These are phyloP conservation scores for Lineus longissimus DNA, from an alignment of 1,140 invertebrate genomes.

Conservation along the genomic window DNA sequence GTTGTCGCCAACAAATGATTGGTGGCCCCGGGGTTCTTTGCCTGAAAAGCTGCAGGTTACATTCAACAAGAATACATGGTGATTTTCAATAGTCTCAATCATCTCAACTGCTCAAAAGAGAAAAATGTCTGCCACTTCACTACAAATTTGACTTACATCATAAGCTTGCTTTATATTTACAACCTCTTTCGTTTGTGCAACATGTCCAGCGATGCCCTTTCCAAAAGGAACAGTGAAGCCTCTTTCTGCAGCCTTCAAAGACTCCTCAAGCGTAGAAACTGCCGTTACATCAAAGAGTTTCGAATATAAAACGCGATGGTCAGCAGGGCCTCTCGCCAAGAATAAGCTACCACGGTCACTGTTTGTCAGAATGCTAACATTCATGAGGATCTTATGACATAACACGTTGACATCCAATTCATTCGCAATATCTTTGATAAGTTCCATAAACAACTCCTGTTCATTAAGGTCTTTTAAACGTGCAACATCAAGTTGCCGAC, in stretches of 20 bases:
- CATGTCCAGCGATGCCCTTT: conserved; percentile 84
- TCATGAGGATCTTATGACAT: conserved; percentile 94
- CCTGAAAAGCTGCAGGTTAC: too few relatives aligned
- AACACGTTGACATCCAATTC: conserved; percentile 87
- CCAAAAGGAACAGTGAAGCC: conserved; percentile 62
- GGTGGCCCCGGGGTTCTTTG: too few relatives aligned
- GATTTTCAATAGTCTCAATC: too few relatives aligned
- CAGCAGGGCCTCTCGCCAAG: conserved; percentile 69
- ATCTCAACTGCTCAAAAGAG: neutral
- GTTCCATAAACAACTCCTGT: conserved; percentile 89
- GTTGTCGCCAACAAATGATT: too few relatives aligned
- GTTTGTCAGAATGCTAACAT: conserved; percentile 84
- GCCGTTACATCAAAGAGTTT: conserved; percentile 86
- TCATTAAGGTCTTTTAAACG: conserved; percentile 75
- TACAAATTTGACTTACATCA: conserved; percentile 64
- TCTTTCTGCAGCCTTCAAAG: conserved; percentile 48
- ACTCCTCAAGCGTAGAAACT: conserved; percentile 70
- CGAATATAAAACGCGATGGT: conserved; percentile 70
- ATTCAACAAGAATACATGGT: too few relatives aligned
- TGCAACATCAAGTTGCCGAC: conserved; percentile 35
- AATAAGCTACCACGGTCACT: conserved; percentile 93
- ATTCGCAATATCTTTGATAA: conserved; percentile 95
- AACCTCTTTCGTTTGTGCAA: conserved; percentile 83
- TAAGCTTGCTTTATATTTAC: conserved; percentile 95
- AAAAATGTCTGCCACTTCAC: neutral